A percentile compares a stretch with the other conserved stretches of the same genome.
Evolutionary conservation across 2,888 invertebrate genomes (phyloP).

Genomic region (Rhingia rostrata): DNA sequence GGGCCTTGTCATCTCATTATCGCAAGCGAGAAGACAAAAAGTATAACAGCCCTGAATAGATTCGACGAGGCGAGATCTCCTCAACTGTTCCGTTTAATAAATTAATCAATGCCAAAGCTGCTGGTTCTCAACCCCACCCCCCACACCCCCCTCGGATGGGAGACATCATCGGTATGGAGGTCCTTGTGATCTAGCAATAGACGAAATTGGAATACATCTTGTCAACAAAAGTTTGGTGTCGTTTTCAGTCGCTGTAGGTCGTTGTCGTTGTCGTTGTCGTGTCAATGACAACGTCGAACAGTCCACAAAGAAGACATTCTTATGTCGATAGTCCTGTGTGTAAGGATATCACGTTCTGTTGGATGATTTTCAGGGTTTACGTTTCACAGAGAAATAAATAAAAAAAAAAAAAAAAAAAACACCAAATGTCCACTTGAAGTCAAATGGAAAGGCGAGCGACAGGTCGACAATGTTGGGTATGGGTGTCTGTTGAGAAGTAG

Average conservation of each 20-base stretch:
- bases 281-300: neutral
- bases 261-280: neutral
- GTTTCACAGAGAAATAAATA: neutral
- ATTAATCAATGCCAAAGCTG: constrained; percentile 59
- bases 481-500: neutral
- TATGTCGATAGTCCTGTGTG: no score
- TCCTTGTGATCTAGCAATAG: constrained; percentile 5
- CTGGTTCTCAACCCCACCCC: no score
- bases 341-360: constrained; percentile 13
- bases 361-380: constrained; percentile 5
- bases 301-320: neutral
- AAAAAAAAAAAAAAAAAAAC: no score
- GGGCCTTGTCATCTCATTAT: constrained; percentile 51
- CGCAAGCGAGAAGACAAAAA: constrained; percentile 27
- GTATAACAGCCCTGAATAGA: neutral
- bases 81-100: constrained; percentile 52
- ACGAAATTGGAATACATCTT: constrained; percentile 7
- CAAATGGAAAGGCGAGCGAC: neutral
- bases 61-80: constrained; percentile 14
- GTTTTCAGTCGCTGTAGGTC: no score
- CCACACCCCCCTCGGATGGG: no score
- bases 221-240: constrained; percentile 30
- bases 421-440: constrained; percentile 1
- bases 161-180: neutral
- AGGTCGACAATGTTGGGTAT: neutral